phyloP scores from a whole-genome alignment of 2,797 vertebrate species.

The Sternarchorhynchus goeldii region DNA sequence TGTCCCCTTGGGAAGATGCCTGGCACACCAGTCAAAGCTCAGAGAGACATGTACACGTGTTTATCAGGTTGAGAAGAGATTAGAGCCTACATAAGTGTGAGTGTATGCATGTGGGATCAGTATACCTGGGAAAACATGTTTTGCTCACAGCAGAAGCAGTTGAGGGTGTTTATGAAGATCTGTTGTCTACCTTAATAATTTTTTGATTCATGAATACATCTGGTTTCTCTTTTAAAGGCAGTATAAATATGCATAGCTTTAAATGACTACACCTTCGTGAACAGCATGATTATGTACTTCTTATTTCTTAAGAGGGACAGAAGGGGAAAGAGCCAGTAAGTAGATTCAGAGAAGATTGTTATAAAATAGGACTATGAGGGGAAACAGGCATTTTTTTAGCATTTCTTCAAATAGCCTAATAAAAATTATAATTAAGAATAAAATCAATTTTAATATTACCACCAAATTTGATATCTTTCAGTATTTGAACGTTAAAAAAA shows the following conservation, averaged over 20 bases:
- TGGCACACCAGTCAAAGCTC: conserved; percentile 46
- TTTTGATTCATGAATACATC: neutral
- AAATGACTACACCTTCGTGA: neutral
- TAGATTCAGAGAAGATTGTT: no score
- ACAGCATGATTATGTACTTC: neutral
- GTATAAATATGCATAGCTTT: neutral
- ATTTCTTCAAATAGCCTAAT: no score
- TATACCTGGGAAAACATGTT: conserved; percentile 2
- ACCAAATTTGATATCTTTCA: no score
- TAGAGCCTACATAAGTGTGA: conserved; percentile 14
- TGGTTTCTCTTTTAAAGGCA: neutral
- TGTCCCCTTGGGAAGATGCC: conserved; percentile 47
- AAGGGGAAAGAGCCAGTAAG: neutral
- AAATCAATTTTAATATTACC: no score
- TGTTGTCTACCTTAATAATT: conserved; percentile 3
- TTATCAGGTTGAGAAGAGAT: conserved; percentile 43
- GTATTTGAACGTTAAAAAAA: no score
- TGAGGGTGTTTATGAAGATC: neutral
- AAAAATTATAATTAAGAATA: no score
- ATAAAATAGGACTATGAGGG: no score
- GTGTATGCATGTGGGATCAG: neutral
- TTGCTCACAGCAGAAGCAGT: neutral
- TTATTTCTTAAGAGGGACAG: neutral
- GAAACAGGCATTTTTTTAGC: no score
- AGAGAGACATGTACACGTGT: conserved; percentile 28